Conservation (phyloP, 2,888 invertebrate genomes). For the Macrophya alboannulata region DNA sequence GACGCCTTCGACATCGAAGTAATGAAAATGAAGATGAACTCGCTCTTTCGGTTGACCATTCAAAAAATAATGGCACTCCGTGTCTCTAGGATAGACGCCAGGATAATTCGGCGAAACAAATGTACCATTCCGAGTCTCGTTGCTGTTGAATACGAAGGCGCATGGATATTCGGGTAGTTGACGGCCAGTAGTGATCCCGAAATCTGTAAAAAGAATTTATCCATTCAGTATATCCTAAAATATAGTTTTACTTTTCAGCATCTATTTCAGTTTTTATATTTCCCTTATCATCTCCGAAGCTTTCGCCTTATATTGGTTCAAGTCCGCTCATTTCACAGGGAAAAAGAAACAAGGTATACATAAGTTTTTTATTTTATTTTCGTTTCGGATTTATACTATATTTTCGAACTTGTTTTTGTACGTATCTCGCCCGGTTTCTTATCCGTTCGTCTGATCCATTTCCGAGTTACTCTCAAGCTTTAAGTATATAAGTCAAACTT, state of each 20-base stretch:
- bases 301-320: conserved; percentile 9
- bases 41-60: conserved; percentile 90
- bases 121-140: conserved; percentile 89
- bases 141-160: conserved; percentile 94
- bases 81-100: conserved; percentile 93
- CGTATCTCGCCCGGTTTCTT: neutral
- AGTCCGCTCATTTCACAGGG: neutral
- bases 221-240: neutral
- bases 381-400: neutral
- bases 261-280: neutral
- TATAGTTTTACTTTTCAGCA: neutral
- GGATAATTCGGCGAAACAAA: conserved; percentile 96
- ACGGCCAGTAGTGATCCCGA: conserved; percentile 91
- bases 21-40: conserved; percentile 92
- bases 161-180: conserved; percentile 91
- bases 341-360: neutral
- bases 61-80: conserved; percentile 96
- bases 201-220: conserved; percentile 85
- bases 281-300: neutral
- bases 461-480: neutral
- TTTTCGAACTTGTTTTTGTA: conserved; percentile 9
- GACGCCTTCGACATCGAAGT: conserved; percentile 97
- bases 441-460: conserved; percentile 1
- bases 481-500: neutral
- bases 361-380: neutral